Percentiles rank a stretch among this genome's conserved stretches.
phyloP scores from a whole-genome alignment of 2,888 invertebrate genomes.

The Nomada ruficornis region DNA sequence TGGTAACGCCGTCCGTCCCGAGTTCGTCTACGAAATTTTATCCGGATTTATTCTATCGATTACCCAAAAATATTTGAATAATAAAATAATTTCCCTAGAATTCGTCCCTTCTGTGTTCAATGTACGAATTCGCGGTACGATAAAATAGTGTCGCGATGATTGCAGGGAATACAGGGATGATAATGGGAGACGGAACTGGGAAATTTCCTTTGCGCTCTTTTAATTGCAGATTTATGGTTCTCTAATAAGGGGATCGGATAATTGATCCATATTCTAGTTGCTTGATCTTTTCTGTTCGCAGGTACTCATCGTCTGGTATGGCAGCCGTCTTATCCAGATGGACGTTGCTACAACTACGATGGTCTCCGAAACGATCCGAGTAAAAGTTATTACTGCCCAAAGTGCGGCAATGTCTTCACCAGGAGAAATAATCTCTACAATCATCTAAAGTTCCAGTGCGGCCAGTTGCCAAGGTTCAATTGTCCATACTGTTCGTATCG shows the following conservation, averaged over 20 bases:
- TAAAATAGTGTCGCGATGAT: too few species aligned
- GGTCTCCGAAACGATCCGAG: conserved; percentile 33
- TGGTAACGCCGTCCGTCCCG: too few species aligned
- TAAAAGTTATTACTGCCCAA: conserved; percentile 75
- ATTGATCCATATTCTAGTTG: conserved; percentile 18
- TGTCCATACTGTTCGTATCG: conserved; percentile 82
- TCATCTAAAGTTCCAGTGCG: conserved; percentile 82
- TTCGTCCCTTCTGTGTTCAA: too few species aligned
- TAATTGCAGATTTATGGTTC: too few species aligned
- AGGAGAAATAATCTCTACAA: conserved; percentile 80
- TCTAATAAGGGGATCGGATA: background rate
- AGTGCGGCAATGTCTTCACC: conserved; percentile 79
- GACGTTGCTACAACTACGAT: conserved; percentile 30
- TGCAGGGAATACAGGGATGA: too few species aligned
- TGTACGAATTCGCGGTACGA: too few species aligned
- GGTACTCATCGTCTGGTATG: conserved; percentile 27
- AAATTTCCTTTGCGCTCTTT: too few species aligned
- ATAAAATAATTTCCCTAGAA: too few species aligned
- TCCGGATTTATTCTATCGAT: too few species aligned
- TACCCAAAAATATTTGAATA: too few species aligned
- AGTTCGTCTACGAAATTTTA: too few species aligned
- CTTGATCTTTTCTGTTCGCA: conserved; percentile 64
- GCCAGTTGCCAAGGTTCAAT: conserved; percentile 80
- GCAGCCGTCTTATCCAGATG: conserved; percentile 41
- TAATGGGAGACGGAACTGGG: too few species aligned